Evolutionary conservation across 2,888 invertebrate species (phyloP), one percentile per base, ranked within the genome.

Genomic region (Lysandra bellargus): DNA sequence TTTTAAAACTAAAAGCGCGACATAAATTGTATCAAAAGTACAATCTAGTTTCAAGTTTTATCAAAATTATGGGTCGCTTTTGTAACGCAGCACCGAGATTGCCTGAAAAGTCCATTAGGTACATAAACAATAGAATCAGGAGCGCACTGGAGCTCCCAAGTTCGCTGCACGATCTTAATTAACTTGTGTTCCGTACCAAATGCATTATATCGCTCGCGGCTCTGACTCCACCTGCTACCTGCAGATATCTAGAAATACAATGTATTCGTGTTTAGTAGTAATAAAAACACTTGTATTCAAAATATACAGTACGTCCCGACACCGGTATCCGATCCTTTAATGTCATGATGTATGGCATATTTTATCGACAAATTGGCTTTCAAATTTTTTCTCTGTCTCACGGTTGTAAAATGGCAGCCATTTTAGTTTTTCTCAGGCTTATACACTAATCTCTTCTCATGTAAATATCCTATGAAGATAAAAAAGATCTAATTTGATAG

Each of bases 121-220:
- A 57, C 76, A 76, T 33, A 76, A 76, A 57, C 76, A 76, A 76
- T 76, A 33, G 53, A 76, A 76, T 33, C 7, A 23, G n/a, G 44
- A 53, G 57, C 76, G 44, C 74, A 33, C 53, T 75, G 17, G 76
- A 33, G 53, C 17, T 30, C 53, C 76, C 57, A 57, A 57, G 57
- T 76, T 76, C 9, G 53, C 76, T 76, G 30, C 76, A 76, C 57
- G 76, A 57, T 57, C 57, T 76, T 76, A 76, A 76, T 76, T 53
- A 76, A 76, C 30, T 76, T 57, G 57, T 33, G 76, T 57, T 57
- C 33, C 57, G 57, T 76, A 76, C 57, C 76, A 76, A 76, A 76
- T 76, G 57, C 57, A 76, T 76, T 76, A 76, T 57, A 76, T 76
- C 57, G 57, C 57, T 33, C 4, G 76, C 76, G 53, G 49, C 57